These are phyloP conservation scores for Rhagoletis pomonella DNA, from an alignment of 1,140 invertebrate species.

Conservation along the genomic window DNA sequence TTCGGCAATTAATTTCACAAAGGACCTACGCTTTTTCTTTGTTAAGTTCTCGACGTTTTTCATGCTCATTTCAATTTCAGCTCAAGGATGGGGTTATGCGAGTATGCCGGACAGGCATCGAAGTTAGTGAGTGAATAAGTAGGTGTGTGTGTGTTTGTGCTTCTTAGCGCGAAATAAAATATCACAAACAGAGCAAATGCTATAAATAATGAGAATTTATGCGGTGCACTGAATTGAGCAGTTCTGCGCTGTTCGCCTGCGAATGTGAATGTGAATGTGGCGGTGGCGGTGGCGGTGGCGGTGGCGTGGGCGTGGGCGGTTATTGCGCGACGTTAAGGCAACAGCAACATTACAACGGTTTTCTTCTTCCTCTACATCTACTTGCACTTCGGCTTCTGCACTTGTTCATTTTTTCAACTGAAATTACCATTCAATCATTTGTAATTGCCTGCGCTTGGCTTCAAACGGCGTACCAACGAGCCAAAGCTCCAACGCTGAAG, in stretches of 20 bases:
- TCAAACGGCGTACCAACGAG: conserved; percentile 12
- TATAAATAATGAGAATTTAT: conserved; percentile 74
- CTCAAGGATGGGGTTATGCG: conserved; percentile 53
- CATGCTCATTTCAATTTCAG: conserved; percentile 53
- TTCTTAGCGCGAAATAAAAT: conserved; percentile 69
- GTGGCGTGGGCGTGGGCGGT: neutral
- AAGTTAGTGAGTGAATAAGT: neutral
- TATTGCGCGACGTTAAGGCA: neutral
- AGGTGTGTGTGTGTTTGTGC: neutral
- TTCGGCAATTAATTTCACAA: conserved; percentile 73
- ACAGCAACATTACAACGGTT: conserved; percentile 7
- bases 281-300: neutral
- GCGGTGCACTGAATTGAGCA: conserved; percentile 57
- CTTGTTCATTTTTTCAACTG: conserved; percentile 59
- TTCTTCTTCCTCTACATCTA: neutral
- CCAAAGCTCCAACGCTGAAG: neutral
- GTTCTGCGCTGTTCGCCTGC: neutral
- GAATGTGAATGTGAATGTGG: neutral
- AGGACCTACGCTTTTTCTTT: conserved; percentile 70
- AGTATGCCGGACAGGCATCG: conserved; percentile 61
- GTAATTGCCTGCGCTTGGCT: conserved; percentile 64
- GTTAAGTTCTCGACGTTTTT: conserved; percentile 60
- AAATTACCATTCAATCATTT: conserved; percentile 74
- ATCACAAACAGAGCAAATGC: conserved; percentile 73
- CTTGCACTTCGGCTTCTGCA: neutral